These are phyloP conservation scores for Oncopodura yosiiana DNA, from an alignment of 1,140 invertebrate genomes.

Conservation along the genomic window DNA sequence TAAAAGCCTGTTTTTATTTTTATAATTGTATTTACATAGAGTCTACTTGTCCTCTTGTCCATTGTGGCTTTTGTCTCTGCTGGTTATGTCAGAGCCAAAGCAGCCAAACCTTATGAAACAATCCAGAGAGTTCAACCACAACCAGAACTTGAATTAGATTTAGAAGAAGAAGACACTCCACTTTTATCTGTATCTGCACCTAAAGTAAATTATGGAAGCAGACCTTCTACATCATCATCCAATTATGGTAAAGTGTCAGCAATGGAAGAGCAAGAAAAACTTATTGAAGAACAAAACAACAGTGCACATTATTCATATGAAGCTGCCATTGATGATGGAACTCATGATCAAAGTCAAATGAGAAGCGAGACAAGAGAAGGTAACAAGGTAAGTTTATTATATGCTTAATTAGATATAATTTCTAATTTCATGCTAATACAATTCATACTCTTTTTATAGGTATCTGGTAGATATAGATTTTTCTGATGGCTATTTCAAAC, in stretches of 20 bases:
- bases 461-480: conserved; percentile 47
- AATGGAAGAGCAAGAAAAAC: conserved; percentile 12
- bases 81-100: no score
- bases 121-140: not conserved
- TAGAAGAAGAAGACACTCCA: no score
- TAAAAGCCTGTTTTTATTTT: no score
- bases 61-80: no score
- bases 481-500: conserved; percentile 46
- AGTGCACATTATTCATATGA: conserved; percentile 44
- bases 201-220: no score
- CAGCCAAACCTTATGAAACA: not conserved
- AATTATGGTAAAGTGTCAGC: not conserved
- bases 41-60: no score
- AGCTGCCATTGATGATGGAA: conserved; percentile 42
- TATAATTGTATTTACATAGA: no score
- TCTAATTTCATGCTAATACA: not conserved
- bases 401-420: not conserved
- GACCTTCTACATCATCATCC: not conserved
- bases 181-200: no score
- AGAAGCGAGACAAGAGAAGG: conserved; percentile 46
- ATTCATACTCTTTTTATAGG: conserved; percentile 3
- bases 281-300: conserved; percentile 35
- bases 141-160: no score
- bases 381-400: conserved; percentile 36
- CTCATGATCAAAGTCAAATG: conserved; percentile 36